Base-by-base conservation (phyloP, 2,113 vertebrate species). In the Craseonycteris thonglongyai region DNA sequence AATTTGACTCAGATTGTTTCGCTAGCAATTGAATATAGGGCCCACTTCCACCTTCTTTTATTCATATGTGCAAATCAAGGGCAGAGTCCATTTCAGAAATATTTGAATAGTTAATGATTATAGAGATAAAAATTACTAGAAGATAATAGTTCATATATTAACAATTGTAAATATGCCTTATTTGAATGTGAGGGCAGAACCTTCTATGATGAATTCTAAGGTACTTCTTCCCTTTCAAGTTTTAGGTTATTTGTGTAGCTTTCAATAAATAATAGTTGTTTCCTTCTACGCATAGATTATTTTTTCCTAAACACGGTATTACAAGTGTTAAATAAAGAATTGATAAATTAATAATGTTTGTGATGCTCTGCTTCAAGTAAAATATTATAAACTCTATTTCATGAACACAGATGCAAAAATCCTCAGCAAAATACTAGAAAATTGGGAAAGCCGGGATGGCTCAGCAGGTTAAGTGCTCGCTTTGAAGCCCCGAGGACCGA, bases 11-110 rank as follows among this genome's bases (percentile, higher is more conserved):
- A 28, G 0, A 45, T 83, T 79, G 22, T 24, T 71, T 75, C 78
- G n/a, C 58, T 78, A 86, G 42, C 15, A 66, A n/a, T 38, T n/a
- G 6, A 72, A 24, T 90, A 30, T n/a, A 76, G 35, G n/a, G 76
- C 65, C 35, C 16, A 54, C 6, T 74, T 28, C 33, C 40, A 19
- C 71, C 83, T 82, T 56, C 4, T 71, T 19, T 82, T 56, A 63
- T 28, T 91, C 4, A 56, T 63, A 3, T 71, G 56, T 66, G 13
- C 11, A 92, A 26, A 26, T 74, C 35, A 88, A 38, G 51, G 35
- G 30, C 38, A 89, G 16, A 78, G n/a, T 82, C 35, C 63, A 74
- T 78, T 90, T 95, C 76, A 94, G 47, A 88, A 94, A 71, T 88
- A 76, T 35, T 28, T 90, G 40, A 79, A 49, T 38, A 79, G 58